Evolutionary conservation across 23 tunicate genomes (phyloP).

Genomic region (Oikopleura albicans): DNA sequence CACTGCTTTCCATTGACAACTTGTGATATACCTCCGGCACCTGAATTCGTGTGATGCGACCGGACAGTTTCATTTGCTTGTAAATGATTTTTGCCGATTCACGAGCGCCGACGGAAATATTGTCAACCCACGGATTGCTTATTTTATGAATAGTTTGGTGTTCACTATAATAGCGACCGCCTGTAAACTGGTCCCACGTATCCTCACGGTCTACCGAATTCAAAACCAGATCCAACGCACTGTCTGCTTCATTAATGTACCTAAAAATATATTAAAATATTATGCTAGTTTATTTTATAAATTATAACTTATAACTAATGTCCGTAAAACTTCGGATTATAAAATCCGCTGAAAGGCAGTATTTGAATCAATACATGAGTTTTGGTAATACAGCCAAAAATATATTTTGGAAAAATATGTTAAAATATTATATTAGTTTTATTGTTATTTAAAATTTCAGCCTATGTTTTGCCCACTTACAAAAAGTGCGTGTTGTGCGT

Average conservation of each 20-base stretch:
- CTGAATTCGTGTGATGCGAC: neutral
- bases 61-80: neutral
- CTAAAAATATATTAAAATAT: neutral
- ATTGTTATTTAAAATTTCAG: neutral
- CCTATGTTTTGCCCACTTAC: too few relatives aligned
- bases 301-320: too few relatives aligned
- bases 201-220: neutral
- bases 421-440: neutral
- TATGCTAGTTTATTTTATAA: too few relatives aligned
- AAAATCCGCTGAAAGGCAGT: too few relatives aligned
- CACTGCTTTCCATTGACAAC: neutral
- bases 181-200: neutral
- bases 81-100: neutral
- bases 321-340: too few relatives aligned
- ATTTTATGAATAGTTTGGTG: neutral
- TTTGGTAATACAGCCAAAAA: too few relatives aligned
- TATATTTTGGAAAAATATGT: too few relatives aligned
- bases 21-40: slow-evolving; percentile 12
- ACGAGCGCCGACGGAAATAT: neutral
- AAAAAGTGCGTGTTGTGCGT: too few relatives aligned
- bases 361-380: too few relatives aligned
- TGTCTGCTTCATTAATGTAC: neutral
- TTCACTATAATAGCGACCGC: neutral
- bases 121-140: neutral
- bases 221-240: neutral